Evolutionary conservation across 2,797 vertebrate genomes (phyloP), one percentile per base, ranked within the genome.

Genomic region (Adelosebastes latens): DNA sequence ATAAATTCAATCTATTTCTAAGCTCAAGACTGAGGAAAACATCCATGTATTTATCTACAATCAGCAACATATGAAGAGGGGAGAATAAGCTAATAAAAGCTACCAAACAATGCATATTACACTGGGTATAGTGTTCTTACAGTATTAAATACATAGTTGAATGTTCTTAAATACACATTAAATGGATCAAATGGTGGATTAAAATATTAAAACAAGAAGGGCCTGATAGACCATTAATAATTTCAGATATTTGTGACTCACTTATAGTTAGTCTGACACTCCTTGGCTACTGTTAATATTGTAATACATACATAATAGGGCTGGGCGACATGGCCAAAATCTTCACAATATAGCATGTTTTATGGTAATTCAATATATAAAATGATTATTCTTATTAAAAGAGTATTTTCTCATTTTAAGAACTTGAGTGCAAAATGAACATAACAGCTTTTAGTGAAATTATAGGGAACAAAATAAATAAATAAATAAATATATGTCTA

Each of bases 91-190:
- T 2, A 12, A 34, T 5, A 64, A 63, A 77, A 67, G 25, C 20
- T 14, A 39, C 29, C 22, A 56, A 77, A 13, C 27, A 36, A 46
- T 34, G 52, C 42, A 24, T 75, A 36, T n/a, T 10, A 29, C 42
- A 79, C 42, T 56, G 36, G n/a, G 73, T 77, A 79, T 24, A 22
- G 29, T 85, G 76, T 88, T 84, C 75, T 77, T 29, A 27, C 25
- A 60, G 20, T n/a, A 36, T 76, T 53, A 77, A 39, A 46, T 22
- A 8, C 32, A 34, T 34, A 34, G n/a, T 34, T 34, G 8, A 34
- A 63, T n/a, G 5, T 22, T 39, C 27, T 72, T 25, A 31, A 39
- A 55, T 36, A 49, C 6, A 55, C 12, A 7, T 53, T 31, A 16
- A 56, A 32, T 66, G 6, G 18, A 72, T 70, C 12, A 39, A 39